These are phyloP conservation scores for Scolopax rusticola DNA, from an alignment of 2,797 vertebrate species.

Conservation along the genomic window DNA sequence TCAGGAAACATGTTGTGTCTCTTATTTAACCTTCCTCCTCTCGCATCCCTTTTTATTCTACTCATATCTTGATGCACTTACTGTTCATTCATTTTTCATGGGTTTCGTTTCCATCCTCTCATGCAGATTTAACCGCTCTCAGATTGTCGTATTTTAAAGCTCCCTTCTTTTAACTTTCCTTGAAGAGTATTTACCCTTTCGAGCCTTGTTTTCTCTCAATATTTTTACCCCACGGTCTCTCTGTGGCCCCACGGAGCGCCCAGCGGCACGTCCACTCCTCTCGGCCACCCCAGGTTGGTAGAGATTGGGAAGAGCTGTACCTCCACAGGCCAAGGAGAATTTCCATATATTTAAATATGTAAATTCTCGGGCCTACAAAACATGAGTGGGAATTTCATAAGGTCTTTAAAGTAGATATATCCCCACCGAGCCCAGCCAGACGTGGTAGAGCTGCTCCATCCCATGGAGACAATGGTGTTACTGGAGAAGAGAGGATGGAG, in stretches of 20 bases:
- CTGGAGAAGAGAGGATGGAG: background rate
- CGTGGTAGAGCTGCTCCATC: accelerated
- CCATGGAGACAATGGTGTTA: background rate
- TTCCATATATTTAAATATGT: accelerated
- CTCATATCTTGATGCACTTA: background rate
- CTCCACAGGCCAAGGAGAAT: background rate
- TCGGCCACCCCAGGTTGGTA: background rate
- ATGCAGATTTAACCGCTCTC: background rate
- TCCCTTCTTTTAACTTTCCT: background rate
- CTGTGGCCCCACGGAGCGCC: accelerated
- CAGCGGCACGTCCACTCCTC: no score
- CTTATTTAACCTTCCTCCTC: background rate
- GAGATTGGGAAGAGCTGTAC: background rate
- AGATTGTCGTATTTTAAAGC: background rate
- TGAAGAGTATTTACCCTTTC: background rate
- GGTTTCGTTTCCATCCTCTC: background rate
- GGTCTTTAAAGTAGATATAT: background rate
- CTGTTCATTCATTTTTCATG: background rate
- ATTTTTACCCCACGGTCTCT: background rate
- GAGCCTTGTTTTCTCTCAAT: background rate
- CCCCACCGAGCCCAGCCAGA: background rate
- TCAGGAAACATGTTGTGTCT: background rate
- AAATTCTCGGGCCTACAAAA: background rate
- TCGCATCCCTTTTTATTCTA: background rate
- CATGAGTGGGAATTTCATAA: background rate